phyloP scores from a whole-genome alignment of 2,113 vertebrate genomes.

The Motacilla tschutschensis region DNA sequence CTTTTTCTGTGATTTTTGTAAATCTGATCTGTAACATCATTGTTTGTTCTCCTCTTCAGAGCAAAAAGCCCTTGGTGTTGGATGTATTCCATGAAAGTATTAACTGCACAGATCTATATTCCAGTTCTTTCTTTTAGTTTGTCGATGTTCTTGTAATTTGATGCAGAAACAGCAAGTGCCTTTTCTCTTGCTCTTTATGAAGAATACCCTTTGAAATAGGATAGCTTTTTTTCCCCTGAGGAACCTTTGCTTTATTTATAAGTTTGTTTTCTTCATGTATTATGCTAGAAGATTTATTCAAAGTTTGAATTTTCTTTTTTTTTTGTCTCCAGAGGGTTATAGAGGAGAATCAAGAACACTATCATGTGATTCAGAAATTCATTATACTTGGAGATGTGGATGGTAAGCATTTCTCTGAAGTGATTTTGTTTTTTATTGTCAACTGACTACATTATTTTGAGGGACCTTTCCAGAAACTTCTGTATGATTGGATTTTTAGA shows the following conservation, averaged over 20 bases:
- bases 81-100: background rate
- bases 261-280: background rate
- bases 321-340: constrained; percentile 82
- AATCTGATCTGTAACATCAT: background rate
- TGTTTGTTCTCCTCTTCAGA: background rate
- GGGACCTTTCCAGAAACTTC: background rate
- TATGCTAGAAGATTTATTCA: background rate
- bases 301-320: constrained; percentile 33
- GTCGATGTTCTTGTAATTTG: background rate
- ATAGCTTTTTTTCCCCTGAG: background rate
- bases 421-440: constrained; percentile 8
- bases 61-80: background rate
- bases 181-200: background rate
- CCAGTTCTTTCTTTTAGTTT: constrained; percentile 5
- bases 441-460: background rate
- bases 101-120: background rate
- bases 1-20: background rate
- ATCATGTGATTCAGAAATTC: constrained; percentile 94
- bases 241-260: constrained; percentile 10
- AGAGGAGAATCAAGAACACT: constrained; percentile 92
- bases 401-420: constrained; percentile 72
- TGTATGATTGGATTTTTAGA: background rate
- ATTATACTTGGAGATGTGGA: constrained; percentile 92
- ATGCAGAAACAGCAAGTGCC: background rate
- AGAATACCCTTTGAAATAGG: constrained; percentile 12